These are phyloP conservation scores for Lymantria monacha DNA, from an alignment of 2,888 invertebrate species.

Conservation along the genomic window DNA sequence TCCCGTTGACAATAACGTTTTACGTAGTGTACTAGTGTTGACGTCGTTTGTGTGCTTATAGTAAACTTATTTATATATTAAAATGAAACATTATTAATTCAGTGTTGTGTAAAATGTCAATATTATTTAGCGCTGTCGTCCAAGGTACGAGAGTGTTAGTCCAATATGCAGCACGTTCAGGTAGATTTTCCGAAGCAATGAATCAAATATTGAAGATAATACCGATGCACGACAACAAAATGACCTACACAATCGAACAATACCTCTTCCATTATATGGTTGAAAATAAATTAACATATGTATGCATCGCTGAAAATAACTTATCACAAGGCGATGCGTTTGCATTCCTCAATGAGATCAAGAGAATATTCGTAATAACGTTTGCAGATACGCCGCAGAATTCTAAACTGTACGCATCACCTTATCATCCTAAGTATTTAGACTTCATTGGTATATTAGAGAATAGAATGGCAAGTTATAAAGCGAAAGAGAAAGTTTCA, in stretches of 20 bases:
- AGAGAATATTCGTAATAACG: background rate
- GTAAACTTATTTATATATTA: background rate
- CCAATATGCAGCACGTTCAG: constrained; percentile 1
- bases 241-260: background rate
- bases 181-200: constrained; percentile 1
- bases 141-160: background rate
- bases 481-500: background rate
- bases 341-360: background rate
- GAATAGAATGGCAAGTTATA: background rate
- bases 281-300: background rate
- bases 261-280: background rate
- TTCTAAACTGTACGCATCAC: background rate
- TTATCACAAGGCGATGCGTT: background rate
- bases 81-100: background rate
- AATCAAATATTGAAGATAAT: constrained; percentile 4
- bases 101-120: constrained; percentile 6
- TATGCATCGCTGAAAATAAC: background rate
- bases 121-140: constrained; percentile 4
- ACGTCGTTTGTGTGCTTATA: constrained; percentile 4
- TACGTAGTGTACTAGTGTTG: background rate
- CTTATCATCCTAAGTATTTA: background rate
- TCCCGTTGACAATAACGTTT: constrained; percentile 7
- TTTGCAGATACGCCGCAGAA: background rate
- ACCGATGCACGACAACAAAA: background rate
- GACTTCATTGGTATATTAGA: background rate